Evolutionary conservation across 2,113 vertebrate genomes (phyloP), one percentile per base, ranked within the genome.

Genomic region (Canis aureus): DNA sequence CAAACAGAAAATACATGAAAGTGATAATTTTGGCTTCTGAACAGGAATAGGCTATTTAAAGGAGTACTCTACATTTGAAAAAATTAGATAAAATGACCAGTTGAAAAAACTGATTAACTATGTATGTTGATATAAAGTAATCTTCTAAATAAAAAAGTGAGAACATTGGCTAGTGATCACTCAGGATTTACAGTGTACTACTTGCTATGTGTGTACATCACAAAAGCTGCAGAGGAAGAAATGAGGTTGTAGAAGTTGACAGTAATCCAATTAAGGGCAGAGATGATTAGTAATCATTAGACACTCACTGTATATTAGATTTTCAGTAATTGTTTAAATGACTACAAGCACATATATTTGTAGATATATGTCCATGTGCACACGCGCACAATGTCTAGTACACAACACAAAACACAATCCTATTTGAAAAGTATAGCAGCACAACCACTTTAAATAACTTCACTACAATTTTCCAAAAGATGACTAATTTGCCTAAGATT

Each of bases 1-100:
- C 11, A 80, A 51, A 57, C n/a, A 51, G 67, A 96, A 93, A 95
- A 95, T 78, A 82, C 5, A 87, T 43, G 4, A 85, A 96, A 96
- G 27, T 53, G 53, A 27, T 73, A 22, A 94, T 88, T 92, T 89
- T 69, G 35, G n/a, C 80, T 85, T 73, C 15, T 69, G 10, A 57
- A 20, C 25, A 86, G 17, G 8, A 83, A 49, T 53, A 11, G 2
- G 22, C 2, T 25, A 83, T 82, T 97, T 74, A 29, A 97, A 91
- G 92, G 25, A 92, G 8, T n/a, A 53, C 1, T 96, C 57, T 87
- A 23, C 32, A 25, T 87, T 64, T 38, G 57, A 43, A 80, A 80
- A 81, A 69, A 51, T 27, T 20, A 89, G 11, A 87, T 53, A 25
- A 73, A 84, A 74, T 66, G 32, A 57, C 7, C 49, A 89, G 1